Conservation (phyloP, 2,888 invertebrate species). For the Drosophila niveifrons region DNA sequence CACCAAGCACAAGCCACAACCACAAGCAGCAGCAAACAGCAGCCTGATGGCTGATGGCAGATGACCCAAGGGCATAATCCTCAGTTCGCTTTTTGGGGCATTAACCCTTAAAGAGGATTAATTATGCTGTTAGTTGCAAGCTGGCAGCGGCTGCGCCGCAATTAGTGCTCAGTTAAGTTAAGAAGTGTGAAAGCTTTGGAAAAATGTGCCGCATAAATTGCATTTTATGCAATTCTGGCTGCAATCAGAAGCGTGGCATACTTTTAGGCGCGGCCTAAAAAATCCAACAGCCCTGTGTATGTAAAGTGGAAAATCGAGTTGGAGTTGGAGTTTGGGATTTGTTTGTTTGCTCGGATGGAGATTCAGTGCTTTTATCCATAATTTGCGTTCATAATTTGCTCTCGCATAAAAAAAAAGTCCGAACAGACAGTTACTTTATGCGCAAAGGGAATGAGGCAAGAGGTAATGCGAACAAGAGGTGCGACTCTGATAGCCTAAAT, state of each 20-base stretch:
- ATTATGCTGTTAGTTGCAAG: constrained; percentile 62
- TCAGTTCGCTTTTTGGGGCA: constrained; percentile 8
- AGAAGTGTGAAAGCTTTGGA: constrained; percentile 40
- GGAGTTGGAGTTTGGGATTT: constrained; percentile 19
- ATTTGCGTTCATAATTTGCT: constrained; percentile 56
- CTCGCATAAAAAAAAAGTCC: constrained; percentile 50
- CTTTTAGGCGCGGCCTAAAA: constrained; percentile 36
- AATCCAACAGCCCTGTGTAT: constrained; percentile 1
- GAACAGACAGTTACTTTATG: constrained; percentile 34
- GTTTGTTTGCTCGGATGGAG: constrained; percentile 33
- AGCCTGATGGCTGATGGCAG: neutral
- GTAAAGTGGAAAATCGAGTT: neutral
- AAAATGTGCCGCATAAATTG: constrained; percentile 52
- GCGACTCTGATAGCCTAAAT: constrained; percentile 38
- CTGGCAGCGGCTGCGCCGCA: constrained; percentile 40
- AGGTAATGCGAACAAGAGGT: neutral
- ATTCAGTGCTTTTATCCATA: constrained; percentile 27
- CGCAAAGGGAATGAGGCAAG: neutral
- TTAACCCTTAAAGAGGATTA: constrained; percentile 50
- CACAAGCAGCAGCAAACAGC: too few species aligned
- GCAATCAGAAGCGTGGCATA: constrained; percentile 47
- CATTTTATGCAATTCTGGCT: constrained; percentile 50
- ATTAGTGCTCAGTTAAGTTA: constrained; percentile 50
- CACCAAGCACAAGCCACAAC: neutral
- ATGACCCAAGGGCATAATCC: constrained; percentile 16